A percentile compares a stretch with the other conserved stretches of the same genome.
phyloP scores from a whole-genome alignment of 2,113 vertebrate species.

The Mirounga angustirostris region DNA sequence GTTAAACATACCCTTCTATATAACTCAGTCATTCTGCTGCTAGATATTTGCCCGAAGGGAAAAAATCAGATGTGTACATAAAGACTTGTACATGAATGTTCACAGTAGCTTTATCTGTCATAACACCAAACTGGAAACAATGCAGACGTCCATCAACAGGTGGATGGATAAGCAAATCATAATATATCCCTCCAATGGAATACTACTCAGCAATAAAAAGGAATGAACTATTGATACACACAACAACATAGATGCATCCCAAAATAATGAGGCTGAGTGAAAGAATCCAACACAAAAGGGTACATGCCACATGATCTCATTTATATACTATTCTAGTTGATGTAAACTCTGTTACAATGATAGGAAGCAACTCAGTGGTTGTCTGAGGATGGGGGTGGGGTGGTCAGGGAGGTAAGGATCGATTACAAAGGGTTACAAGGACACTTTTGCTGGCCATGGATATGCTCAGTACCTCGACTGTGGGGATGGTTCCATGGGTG shows the following conservation, averaged over 20 bases:
- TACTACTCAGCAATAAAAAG: background rate
- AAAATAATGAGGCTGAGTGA: background rate
- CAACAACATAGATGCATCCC: background rate
- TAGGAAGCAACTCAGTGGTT: background rate
- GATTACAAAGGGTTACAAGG: background rate
- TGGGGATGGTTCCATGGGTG: background rate
- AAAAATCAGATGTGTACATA: background rate
- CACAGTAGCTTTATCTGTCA: background rate
- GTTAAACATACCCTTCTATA: background rate
- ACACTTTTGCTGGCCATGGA: background rate
- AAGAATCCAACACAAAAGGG: background rate
- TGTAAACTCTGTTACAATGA: background rate
- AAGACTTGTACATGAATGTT: background rate
- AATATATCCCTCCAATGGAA: background rate
- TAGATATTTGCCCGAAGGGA: background rate
- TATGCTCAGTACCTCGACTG: background rate
- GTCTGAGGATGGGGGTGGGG: background rate
- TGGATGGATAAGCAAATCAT: background rate
- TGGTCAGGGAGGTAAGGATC: background rate
- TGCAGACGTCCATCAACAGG: background rate
- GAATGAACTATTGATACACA: background rate
- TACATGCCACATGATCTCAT: background rate
- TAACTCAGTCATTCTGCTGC: background rate
- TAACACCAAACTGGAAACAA: background rate
- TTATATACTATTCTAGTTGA: background rate